Base-by-base conservation (phyloP, 2,797 vertebrate genomes). In the Yasuhikotakia modesta region DNA sequence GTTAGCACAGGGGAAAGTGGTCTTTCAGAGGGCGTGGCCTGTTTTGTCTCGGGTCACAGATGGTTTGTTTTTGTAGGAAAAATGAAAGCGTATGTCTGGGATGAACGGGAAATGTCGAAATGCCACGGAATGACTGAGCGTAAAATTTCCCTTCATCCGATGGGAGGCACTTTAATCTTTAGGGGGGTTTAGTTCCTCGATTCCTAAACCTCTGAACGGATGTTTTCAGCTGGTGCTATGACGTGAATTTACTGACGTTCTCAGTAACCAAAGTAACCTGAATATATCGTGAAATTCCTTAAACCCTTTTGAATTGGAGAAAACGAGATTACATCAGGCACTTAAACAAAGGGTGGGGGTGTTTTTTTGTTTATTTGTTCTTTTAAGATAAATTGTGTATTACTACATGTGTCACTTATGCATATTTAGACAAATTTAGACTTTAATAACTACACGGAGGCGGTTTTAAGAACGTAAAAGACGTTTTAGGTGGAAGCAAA, bases 251-350 rank as follows among this genome's bases (percentile, higher is more conserved):
- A 63, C 68, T 79, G 76, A 82, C 79, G 81, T 71, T 80, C 84
- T 88, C 83, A 87, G 87, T 84, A 88, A 89, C 90, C 90, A 91
- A 90, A 92, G 89, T 90, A 90, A 87, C 71, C 78, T 67, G 11
- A 74, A 46, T 50, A 65, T 60, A 21, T 32, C 60, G 46, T 32
- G 68, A 71, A 71, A 73, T 65, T 70, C 71, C 53, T 81, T 78
- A 76, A 83, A 81, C 63, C 76, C 66, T 50, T 70, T 45, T 55
- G 45, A 61, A 46, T 78, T 55, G 22, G 58, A 70, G 66, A 76
- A 58, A 55, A 70, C 48, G 79, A 73, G 80, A 89, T 88, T 88
- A 85, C 67, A 82, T 81, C 57, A 57, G 90, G 89, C 90, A 91
- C 89, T 92, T 90, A 86, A 73, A 68, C 70, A 79, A 71, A 72